Conservation (phyloP, 2,797 vertebrate genomes). For the Poecilia wingei region DNA sequence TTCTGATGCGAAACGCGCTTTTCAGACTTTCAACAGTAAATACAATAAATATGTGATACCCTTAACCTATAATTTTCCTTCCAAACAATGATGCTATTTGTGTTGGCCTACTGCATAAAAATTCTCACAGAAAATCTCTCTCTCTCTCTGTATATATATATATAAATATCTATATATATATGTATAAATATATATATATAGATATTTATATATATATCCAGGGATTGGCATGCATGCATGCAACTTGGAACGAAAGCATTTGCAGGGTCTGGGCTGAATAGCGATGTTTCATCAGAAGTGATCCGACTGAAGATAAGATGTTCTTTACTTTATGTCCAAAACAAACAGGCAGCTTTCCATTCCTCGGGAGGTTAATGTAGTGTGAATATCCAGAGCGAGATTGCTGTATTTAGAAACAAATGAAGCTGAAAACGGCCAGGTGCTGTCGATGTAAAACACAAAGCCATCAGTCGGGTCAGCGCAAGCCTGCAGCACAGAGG, state of each 20-base stretch:
- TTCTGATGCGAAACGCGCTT: not conserved
- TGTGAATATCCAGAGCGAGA: conserved; percentile 55
- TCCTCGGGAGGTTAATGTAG: conserved; percentile 62
- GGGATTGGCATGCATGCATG: conserved; percentile 5
- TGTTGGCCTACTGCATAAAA: not conserved
- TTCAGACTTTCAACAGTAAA: not conserved
- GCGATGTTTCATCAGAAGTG: conserved; percentile 33
- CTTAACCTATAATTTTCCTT: not conserved
- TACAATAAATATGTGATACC: not conserved
- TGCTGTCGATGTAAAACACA: conserved; percentile 47
- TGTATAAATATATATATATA: no score
- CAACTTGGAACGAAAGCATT: conserved; percentile 39
- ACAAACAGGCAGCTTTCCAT: conserved; percentile 64
- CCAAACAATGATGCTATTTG: not conserved
- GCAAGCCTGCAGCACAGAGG: conserved; percentile 39
- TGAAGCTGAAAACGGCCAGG: conserved; percentile 72
- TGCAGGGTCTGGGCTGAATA: conserved; percentile 30
- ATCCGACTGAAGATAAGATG: conserved; percentile 34
- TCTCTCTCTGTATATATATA: no score
- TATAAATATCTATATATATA: no score
- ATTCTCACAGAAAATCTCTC: no score
- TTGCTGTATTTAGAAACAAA: conserved; percentile 60
- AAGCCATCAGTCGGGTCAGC: conserved; percentile 40
- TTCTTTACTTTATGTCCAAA: conserved; percentile 72
- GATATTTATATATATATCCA: not conserved